These are phyloP conservation scores for Thalassoma bifasciatum DNA, from an alignment of 2,113 vertebrate species.

Conservation along the genomic window DNA sequence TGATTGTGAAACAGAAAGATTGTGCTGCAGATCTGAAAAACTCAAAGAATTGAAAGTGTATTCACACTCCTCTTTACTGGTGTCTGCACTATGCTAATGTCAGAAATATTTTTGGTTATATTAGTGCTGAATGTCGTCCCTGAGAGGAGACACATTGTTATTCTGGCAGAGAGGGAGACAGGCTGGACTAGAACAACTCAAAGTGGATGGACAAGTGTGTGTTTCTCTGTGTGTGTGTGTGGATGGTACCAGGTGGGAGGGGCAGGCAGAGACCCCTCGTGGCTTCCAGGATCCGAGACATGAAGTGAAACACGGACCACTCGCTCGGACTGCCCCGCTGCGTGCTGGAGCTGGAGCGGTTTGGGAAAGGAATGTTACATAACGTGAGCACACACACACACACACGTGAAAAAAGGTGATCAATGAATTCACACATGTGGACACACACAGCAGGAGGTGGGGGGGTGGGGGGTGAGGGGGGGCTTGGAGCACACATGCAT, in stretches of 20 bases:
- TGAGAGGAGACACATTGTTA: constrained; percentile 42
- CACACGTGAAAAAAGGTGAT: constrained; percentile 26
- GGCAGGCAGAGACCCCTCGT: constrained; percentile 88
- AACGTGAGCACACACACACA: constrained; percentile 17
- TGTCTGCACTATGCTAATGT: constrained; percentile 51
- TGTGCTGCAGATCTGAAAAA: neutral
- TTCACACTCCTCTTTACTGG: constrained; percentile 28
- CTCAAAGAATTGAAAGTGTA: constrained; percentile 50
- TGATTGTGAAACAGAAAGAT: neutral
- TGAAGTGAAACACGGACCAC: constrained; percentile 88
- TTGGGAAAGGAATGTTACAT: neutral
- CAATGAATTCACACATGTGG: constrained; percentile 31
- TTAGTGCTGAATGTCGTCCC: constrained; percentile 24
- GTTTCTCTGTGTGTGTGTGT: constrained; percentile 22
- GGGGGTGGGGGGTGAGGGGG: too few relatives aligned
- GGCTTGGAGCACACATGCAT: constrained; percentile 22
- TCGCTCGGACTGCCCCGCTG: constrained; percentile 84
- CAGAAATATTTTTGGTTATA: constrained; percentile 60
- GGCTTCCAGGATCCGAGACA: constrained; percentile 92
- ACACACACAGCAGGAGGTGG: constrained; percentile 9
- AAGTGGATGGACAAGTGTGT: constrained; percentile 12
- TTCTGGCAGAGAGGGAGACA: constrained; percentile 20
- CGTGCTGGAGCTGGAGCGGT: constrained; percentile 72
- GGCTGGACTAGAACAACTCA: constrained; percentile 22
- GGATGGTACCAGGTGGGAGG: constrained; percentile 89